phyloP scores from a whole-genome alignment of 2,113 vertebrate genomes.

The Entelurus aequoreus region DNA sequence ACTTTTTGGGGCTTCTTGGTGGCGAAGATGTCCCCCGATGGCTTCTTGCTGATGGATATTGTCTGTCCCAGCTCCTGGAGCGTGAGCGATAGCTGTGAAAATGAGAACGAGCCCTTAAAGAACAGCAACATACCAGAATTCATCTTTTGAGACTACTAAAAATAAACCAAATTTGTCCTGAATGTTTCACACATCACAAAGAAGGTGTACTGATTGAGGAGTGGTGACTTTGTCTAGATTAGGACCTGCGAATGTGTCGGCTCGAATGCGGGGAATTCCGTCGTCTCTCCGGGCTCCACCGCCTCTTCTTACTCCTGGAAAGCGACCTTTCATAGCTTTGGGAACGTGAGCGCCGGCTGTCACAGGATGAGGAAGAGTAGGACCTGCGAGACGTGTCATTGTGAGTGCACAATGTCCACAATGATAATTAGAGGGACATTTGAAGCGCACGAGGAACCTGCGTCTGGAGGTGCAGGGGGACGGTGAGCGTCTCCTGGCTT shows the following conservation, averaged over 20 bases:
- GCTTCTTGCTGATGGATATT: neutral
- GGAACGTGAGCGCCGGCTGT: constrained; percentile 4
- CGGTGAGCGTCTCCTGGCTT: constrained; percentile 20
- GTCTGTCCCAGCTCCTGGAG: neutral
- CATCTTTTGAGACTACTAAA: too few species aligned
- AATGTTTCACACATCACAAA: too few species aligned
- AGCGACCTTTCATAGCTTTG: constrained; percentile 8
- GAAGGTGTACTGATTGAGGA: too few species aligned
- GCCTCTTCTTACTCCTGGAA: neutral
- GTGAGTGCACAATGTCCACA: too few species aligned
- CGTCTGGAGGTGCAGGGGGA: constrained; percentile 32
- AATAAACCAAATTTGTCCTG: too few species aligned
- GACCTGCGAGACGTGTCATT: constrained; percentile 24
- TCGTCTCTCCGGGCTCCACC: neutral
- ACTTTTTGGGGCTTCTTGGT: neutral
- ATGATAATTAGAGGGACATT: neutral
- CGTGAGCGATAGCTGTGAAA: too few species aligned
- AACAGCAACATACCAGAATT: too few species aligned
- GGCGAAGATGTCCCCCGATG: neutral
- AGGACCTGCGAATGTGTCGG: too few species aligned
- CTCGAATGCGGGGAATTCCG: too few species aligned
- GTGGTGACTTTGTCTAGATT: too few species aligned
- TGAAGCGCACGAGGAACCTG: constrained; percentile 26
- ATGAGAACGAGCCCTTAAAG: too few species aligned
- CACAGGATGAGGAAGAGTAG: constrained; percentile 1